phyloP scores from a whole-genome alignment of 1,140 invertebrate species.

The Drosophila auraria region DNA sequence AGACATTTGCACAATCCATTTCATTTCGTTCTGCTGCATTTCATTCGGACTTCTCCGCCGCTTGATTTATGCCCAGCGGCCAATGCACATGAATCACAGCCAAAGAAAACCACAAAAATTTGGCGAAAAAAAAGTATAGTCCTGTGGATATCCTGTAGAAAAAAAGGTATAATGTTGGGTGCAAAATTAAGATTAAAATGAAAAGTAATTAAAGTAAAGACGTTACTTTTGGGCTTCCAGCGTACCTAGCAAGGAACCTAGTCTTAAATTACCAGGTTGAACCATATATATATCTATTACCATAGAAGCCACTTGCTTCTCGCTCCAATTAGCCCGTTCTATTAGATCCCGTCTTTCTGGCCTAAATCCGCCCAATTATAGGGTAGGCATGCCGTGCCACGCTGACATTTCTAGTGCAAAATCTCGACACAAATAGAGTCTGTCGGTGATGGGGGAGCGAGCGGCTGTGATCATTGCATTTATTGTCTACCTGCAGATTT shows the following conservation, averaged over 20 bases:
- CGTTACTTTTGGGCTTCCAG: neutral
- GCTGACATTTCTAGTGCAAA: conserved; percentile 61
- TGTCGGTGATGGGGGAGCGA: conserved; percentile 10
- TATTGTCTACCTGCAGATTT: conserved; percentile 65
- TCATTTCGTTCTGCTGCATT: conserved; percentile 61
- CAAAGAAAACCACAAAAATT: conserved; percentile 24
- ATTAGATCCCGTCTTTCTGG: neutral
- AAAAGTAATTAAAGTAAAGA: neutral
- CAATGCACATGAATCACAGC: conserved; percentile 59
- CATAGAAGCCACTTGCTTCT: neutral
- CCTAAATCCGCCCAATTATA: conserved; percentile 13
- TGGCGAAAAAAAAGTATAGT: neutral
- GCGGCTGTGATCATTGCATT: conserved; percentile 40
- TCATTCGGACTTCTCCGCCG: conserved; percentile 40
- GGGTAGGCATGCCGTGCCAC: conserved; percentile 35
- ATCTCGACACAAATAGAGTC: conserved; percentile 52
- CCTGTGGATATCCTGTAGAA: conserved; percentile 24
- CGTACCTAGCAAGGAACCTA: accelerated
- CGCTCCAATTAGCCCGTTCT: conserved; percentile 16
- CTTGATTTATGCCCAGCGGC: conserved; percentile 67
- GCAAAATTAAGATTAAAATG: too few relatives aligned
- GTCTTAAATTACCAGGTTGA: neutral
- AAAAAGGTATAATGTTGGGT: too few relatives aligned
- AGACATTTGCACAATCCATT: conserved; percentile 74
- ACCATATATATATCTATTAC: neutral